Base-by-base conservation (phyloP, 2,888 invertebrate genomes). In the Drosophila lacicola region DNA sequence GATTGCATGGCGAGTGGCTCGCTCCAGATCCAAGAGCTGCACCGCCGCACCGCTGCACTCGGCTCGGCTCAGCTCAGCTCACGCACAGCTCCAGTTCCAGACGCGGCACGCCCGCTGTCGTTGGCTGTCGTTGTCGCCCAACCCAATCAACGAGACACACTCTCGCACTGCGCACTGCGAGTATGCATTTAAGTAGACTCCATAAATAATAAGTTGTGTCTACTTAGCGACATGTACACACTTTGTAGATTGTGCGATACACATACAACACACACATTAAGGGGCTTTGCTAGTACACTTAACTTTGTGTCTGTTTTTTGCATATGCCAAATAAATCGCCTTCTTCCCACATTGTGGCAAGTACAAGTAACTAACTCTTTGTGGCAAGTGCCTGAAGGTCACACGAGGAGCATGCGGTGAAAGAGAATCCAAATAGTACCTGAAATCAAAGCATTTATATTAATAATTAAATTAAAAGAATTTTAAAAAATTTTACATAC, bases 121-220 rank as follows among this genome's bases (percentile, higher is more conserved):
- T 49, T 78, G 41, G 25, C 58, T 71, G 72, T 71, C 73, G 60
- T 21, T 66, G 61, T 80, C 75, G 88, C 87, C 87, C 84, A 67
- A 81, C 89, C 84, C 88, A 84, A 79, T 78, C 89, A 69, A 53
- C 65, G 36, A 66, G 63, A 62, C 55, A 50, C 29, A 47, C 11
- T 29, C 53, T 57, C 2, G 14, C 47, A 25, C 49, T 70, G 67
- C 75, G 66, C 13, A 29, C 21, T 13, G 37, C 66, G 21, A 25
- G 50, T 78, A 65, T 72, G 80, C 61, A 84, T 77, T 69, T 68
- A 78, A 78, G 86, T 78, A 86, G 86, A 88, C 80, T 82, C 71
- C 71, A 88, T 84, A 88, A 88, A 84, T 84, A 88, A 84, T 88
- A 84, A 84, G 68, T 75, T 84, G 75, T 86, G 88, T 84, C 83